Evolutionary conservation across 92 coral and sea anemone species (phyloP), one percentile per base, ranked within the genome.

Genomic region (Epizoanthus scotinus): DNA sequence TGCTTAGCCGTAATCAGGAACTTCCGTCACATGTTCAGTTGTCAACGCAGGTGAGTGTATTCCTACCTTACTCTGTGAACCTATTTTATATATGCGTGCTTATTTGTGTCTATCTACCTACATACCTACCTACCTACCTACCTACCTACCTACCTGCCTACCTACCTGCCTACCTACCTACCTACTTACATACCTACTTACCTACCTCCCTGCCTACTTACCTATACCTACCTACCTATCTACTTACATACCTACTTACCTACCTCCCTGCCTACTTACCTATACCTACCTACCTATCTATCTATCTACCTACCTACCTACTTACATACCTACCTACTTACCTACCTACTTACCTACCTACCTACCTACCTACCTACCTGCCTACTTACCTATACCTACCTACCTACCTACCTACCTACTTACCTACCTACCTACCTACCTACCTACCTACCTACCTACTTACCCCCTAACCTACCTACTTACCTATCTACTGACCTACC

Each of bases 1-100:
- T 94, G 57, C 87, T 91, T 86, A 83, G 38, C 64, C 74, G 90
- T 24, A 96, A 96, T 81, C 93, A 91, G 68, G 85, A 88, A 36
- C 86, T 96, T 28, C 99, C 98, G 6, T 66, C 83, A 14, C 98
- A 96, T 67, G 95, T 93, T 26, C 98, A 94, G 70, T 67, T 93
- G 20, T 67, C 85, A 27, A 54, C 84, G n/a, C 89, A 93, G 91
- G 99, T 96, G 79, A 87, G 84, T 42, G 18, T 13, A 0, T 7
- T 36, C 54, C 52, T 44, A 44, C 52, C 54, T 15, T 44, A 44
- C 52, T 44, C 52, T 8, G 52, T 44, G 10, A 9, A 0, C 52
- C 17, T 47, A 47, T 47, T 47, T 47, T 3, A 9, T 10, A 47
- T 10, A 47, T 47, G 52, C 52, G 9, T 47, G 52, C 14, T 10